Conservation (phyloP, 1,140 invertebrate genomes). For the Cyrtorhinus lividipennis region DNA sequence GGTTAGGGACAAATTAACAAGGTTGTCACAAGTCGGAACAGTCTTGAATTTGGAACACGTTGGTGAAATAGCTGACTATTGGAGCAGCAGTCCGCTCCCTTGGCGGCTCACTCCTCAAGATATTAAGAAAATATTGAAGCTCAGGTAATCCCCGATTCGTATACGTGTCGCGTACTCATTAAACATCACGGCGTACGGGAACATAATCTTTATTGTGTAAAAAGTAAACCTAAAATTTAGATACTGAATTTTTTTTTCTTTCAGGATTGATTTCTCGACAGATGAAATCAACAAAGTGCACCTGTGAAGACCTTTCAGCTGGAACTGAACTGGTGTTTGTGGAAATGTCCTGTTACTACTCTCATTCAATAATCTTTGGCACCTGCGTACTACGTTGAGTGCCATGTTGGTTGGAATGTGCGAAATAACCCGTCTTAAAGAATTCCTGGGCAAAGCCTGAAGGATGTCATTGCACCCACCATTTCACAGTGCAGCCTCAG, state of each 20-base stretch:
- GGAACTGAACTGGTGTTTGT: no score
- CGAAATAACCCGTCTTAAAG: no score
- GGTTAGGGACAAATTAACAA: slow-evolving; percentile 78
- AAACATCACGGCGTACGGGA: no score
- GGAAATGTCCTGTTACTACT: no score
- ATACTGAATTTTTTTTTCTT: neutral
- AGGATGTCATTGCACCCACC: no score
- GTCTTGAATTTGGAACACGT: slow-evolving; percentile 81
- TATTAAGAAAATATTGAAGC: slow-evolving; percentile 55
- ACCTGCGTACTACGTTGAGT: no score
- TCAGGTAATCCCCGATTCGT: slow-evolving; percentile 44
- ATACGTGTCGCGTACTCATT: no score
- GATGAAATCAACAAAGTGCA: slow-evolving; percentile 2
- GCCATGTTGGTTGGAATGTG: no score
- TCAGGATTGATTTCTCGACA: neutral
- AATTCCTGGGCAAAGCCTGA: no score
- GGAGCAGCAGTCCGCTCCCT: slow-evolving; percentile 51
- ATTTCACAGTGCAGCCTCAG: no score
- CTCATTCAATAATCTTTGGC: no score
- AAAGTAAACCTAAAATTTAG: neutral
- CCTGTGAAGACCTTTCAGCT: neutral
- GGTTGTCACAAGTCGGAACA: slow-evolving; percentile 79
- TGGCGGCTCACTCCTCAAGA: slow-evolving; percentile 76
- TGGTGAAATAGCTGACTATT: slow-evolving; percentile 57
- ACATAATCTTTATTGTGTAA: no score